Conservation (phyloP, 2,888 invertebrate genomes). For the Troglohyphantes excavatus region DNA sequence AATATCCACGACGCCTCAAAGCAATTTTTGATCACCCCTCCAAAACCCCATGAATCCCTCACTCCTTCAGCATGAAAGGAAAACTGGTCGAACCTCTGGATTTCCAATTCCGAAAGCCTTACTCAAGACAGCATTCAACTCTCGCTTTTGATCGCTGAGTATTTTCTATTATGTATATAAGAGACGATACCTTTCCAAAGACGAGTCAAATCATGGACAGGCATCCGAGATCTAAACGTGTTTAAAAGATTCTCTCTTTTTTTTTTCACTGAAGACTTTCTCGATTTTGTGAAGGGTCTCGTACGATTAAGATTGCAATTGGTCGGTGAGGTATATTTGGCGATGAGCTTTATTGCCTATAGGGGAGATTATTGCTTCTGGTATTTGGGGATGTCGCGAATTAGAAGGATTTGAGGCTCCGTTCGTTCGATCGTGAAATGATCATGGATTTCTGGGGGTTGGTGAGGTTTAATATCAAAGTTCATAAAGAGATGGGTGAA, state of each 20-base stretch:
- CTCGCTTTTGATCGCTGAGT: slow-evolving; percentile 44
- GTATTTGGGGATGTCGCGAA: slow-evolving; percentile 25
- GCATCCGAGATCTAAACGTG: slow-evolving; percentile 55
- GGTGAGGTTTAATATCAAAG: too few relatives aligned
- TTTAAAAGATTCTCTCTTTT: slow-evolving; percentile 63
- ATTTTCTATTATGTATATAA: slow-evolving; percentile 66
- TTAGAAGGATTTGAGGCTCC: neutral
- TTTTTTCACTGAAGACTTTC: slow-evolving; percentile 50
- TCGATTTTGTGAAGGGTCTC: neutral
- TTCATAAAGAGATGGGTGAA: too few relatives aligned
- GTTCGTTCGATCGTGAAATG: neutral
- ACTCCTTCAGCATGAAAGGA: slow-evolving; percentile 25
- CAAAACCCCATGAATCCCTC: slow-evolving; percentile 15
- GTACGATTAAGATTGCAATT: neutral
- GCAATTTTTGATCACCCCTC: slow-evolving; percentile 46
- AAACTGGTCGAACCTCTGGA: neutral
- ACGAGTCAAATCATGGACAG: slow-evolving; percentile 51
- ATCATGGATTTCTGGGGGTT: neutral
- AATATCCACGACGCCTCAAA: neutral
- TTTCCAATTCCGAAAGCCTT: slow-evolving; percentile 61
- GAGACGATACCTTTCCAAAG: slow-evolving; percentile 22
- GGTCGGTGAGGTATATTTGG: neutral
- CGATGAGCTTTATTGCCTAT: neutral
- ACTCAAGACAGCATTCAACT: slow-evolving; percentile 47
- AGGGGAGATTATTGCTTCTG: slow-evolving; percentile 29